Evolutionary conservation across 2,113 vertebrate genomes (phyloP).

Genomic region (Antennarius striatus): DNA sequence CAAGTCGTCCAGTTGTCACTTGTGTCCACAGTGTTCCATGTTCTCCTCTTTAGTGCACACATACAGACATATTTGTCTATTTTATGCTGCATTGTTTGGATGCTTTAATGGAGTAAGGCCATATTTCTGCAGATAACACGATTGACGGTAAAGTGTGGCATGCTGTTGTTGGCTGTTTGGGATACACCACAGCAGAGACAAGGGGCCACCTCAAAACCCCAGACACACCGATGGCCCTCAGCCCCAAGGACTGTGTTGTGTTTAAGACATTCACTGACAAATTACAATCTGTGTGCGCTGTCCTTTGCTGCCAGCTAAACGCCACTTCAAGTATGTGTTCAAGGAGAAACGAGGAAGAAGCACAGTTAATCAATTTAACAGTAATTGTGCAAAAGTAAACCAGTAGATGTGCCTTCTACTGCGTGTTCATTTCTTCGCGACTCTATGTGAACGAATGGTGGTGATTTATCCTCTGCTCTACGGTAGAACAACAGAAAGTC

Average conservation of each 20-base stretch:
- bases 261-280: slow-evolving; percentile 60
- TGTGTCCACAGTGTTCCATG: slow-evolving; percentile 65
- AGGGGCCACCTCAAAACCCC: slow-evolving; percentile 17
- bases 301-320: slow-evolving; percentile 27
- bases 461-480: background rate
- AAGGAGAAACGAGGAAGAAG: slow-evolving; percentile 18
- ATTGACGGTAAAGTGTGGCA: slow-evolving; percentile 23
- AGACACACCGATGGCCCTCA: slow-evolving; percentile 10
- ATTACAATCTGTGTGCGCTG: slow-evolving; percentile 63
- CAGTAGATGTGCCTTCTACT: slow-evolving; percentile 22
- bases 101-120: slow-evolving; percentile 67
- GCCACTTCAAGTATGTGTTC: slow-evolving; percentile 32
- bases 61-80: slow-evolving; percentile 55
- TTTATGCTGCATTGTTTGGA: slow-evolving; percentile 51
- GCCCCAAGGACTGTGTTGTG: background rate
- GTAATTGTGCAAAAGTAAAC: slow-evolving; percentile 53
- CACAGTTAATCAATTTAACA: slow-evolving; percentile 29
- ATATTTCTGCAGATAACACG: slow-evolving; percentile 51
- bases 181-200: slow-evolving; percentile 30
- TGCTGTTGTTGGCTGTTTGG: slow-evolving; percentile 28
- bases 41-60: slow-evolving; percentile 36
- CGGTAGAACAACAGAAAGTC: background rate
- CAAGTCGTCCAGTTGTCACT: slow-evolving; percentile 46
- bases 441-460: slow-evolving; percentile 6
- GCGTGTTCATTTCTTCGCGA: background rate